A percentile compares a stretch with the other conserved stretches of the same genome.
Evolutionary conservation across 2,113 vertebrate genomes (phyloP).

Genomic region (Ictalurus punctatus): DNA sequence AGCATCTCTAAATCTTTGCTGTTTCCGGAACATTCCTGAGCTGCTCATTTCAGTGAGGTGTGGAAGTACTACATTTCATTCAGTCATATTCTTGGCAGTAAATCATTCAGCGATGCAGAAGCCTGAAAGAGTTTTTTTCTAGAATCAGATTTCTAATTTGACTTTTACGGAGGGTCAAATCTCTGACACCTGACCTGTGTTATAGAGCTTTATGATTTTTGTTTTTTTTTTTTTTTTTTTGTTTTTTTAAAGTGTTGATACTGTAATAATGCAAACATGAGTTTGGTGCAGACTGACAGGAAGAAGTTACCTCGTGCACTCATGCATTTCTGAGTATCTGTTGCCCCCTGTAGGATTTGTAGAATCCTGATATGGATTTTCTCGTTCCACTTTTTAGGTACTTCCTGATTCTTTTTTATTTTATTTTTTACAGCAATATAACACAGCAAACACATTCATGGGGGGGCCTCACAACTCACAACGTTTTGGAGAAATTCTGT

Average conservation of each 20-base stretch:
- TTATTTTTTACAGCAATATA: not conserved
- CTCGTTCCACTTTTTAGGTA: not conserved
- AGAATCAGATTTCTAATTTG: constrained; percentile 2
- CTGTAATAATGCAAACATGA: not conserved
- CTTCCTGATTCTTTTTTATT: not conserved
- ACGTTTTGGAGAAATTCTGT: no score
- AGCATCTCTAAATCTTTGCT: constrained; percentile 61
- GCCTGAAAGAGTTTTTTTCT: not conserved
- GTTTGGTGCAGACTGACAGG: not conserved
- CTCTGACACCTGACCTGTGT: not conserved
- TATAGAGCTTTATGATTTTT: not conserved
- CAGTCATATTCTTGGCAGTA: constrained; percentile 13
- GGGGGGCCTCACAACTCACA: no score
- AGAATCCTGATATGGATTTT: not conserved
- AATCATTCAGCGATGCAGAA: not conserved
- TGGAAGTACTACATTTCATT: constrained; percentile 27
- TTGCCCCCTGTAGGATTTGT: constrained; percentile 69
- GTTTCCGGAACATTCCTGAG: constrained; percentile 58
- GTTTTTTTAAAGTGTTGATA: not conserved
- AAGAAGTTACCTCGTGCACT: not conserved
- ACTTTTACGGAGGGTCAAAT: not conserved
- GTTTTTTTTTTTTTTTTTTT: not conserved
- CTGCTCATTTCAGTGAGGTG: constrained; percentile 46
- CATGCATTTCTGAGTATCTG: constrained; percentile 47
- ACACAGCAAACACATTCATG: not conserved